These are phyloP conservation scores for Drosophila asahinai DNA, from an alignment of 1,140 invertebrate genomes.

Conservation along the genomic window DNA sequence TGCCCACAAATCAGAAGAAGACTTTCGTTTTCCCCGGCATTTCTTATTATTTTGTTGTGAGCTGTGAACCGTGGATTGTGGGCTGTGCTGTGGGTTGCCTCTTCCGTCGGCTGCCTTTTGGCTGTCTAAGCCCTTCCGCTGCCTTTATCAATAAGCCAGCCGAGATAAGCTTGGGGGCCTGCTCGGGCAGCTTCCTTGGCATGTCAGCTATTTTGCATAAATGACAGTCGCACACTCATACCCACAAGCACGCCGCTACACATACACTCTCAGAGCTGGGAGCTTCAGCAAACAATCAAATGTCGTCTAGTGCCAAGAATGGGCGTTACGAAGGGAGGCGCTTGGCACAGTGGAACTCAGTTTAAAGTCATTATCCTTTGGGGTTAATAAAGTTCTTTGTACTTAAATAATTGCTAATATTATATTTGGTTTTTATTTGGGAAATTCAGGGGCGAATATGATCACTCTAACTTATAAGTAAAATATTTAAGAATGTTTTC, in stretches of 20 bases:
- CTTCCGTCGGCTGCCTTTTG: constrained; percentile 56
- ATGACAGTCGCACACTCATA: constrained; percentile 57
- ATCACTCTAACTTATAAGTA: neutral
- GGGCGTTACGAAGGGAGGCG: constrained; percentile 37
- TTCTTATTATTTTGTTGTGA: constrained; percentile 19
- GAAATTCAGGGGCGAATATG: accelerated
- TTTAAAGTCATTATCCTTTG: neutral
- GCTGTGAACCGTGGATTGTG: neutral
- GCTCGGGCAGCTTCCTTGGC: constrained; percentile 66
- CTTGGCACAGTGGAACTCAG: constrained; percentile 3
- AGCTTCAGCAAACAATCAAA: constrained; percentile 55
- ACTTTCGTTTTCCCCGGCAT: constrained; percentile 55
- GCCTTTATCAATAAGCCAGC: constrained; percentile 76
- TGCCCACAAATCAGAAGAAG: constrained; percentile 21
- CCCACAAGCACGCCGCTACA: constrained; percentile 1
- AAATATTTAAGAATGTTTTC: neutral
- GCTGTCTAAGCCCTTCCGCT: constrained; percentile 77
- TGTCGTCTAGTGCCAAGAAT: constrained; percentile 53
- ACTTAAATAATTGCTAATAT: neutral
- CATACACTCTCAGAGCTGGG: constrained; percentile 17
- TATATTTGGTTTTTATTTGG: too few species aligned
- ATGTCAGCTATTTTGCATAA: constrained; percentile 81
- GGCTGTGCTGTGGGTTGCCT: constrained; percentile 3
- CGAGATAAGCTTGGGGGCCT: constrained; percentile 62
- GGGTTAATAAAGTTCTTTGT: neutral